Percentiles rank a stretch among this genome's conserved stretches.
Evolutionary conservation across 2,113 vertebrate species (phyloP).

Genomic region (Morphnarchus princeps): DNA sequence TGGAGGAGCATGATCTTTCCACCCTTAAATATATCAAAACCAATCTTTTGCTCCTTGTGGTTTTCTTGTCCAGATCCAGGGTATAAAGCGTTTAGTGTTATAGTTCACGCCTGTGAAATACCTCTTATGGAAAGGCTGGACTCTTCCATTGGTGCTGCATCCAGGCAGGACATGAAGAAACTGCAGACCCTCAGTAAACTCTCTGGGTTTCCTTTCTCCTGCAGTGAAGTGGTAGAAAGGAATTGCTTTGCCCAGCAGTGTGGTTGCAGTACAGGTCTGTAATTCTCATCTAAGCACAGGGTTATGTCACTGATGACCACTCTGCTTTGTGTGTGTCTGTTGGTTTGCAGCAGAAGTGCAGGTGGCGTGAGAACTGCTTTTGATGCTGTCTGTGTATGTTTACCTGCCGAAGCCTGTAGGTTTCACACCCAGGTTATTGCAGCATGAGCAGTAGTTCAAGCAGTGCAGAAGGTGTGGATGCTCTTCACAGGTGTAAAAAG

Average conservation of each 20-base stretch:
- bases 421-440: not conserved
- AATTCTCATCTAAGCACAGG: not conserved
- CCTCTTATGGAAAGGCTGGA: not conserved
- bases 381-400: not conserved
- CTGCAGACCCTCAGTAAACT: not conserved
- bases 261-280: not conserved
- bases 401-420: not conserved
- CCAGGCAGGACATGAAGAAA: not conserved
- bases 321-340: not conserved
- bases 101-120: not conserved
- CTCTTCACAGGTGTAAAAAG: not conserved
- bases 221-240: not conserved
- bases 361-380: not conserved
- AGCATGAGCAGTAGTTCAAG: not conserved
- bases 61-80: not conserved
- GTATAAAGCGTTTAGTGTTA: not conserved
- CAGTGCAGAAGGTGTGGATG: not conserved
- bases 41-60: not conserved
- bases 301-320: not conserved
- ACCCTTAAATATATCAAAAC: not conserved
- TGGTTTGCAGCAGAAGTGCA: not conserved
- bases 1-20: not conserved
- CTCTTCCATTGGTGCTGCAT: not conserved
- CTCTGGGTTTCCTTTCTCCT: not conserved
- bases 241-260: not conserved